These are phyloP conservation scores for Petrocephalus sullivani DNA, from an alignment of 2,797 vertebrate species.

Conservation along the genomic window DNA sequence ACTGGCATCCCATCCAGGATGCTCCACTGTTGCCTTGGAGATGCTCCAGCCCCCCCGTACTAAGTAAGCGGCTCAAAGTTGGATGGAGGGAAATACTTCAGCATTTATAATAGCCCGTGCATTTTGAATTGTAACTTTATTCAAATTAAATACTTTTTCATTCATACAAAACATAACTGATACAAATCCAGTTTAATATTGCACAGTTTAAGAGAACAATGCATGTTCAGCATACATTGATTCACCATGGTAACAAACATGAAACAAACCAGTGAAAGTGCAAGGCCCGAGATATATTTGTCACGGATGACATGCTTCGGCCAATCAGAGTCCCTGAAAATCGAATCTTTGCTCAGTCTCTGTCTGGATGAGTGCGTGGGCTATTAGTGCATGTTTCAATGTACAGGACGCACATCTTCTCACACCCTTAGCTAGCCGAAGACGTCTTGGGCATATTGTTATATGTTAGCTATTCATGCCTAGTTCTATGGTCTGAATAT, in stretches of 20 bases:
- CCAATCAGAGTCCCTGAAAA: constrained; percentile 18
- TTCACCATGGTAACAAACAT: constrained; percentile 26
- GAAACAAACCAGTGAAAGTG: background rate
- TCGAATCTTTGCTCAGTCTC: constrained; percentile 21
- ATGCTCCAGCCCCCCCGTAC: background rate
- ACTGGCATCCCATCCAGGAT: background rate
- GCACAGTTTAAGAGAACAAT: background rate
- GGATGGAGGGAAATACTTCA: background rate
- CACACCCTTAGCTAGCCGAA: background rate
- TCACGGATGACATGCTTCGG: background rate
- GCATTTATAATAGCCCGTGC: background rate
- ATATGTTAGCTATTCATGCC: background rate
- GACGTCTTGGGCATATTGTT: background rate
- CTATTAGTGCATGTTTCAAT: constrained; percentile 19
- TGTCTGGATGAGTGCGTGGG: constrained; percentile 13
- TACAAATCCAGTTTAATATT: background rate
- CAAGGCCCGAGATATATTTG: constrained; percentile 12
- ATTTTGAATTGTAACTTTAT: background rate
- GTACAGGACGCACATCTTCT: background rate
- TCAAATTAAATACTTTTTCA: background rate
- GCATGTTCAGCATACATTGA: background rate
- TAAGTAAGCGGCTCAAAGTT: background rate
- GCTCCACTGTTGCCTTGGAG: background rate
- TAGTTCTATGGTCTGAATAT: background rate
- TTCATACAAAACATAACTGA: background rate